Evolutionary conservation across 1,140 invertebrate species (phyloP).

Genomic region (Leguminivora glycinivorella): DNA sequence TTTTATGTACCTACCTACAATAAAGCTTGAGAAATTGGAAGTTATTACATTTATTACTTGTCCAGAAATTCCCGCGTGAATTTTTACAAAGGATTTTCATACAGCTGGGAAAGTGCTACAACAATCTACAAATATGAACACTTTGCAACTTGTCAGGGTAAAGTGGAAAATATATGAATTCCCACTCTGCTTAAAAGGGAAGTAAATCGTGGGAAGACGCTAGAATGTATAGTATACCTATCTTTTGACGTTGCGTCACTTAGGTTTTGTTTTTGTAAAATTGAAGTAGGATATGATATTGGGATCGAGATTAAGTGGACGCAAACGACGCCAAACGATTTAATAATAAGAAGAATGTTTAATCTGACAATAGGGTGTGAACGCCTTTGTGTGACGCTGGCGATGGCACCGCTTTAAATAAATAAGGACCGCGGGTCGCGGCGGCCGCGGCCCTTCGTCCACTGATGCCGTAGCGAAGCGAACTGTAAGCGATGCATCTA

Average conservation of each 20-base stretch:
- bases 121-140: no score
- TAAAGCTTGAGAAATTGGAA: background rate
- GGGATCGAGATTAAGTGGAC: background rate
- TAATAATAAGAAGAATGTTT: slow-evolving; percentile 10
- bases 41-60: background rate
- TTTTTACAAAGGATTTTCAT: background rate
- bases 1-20: no score
- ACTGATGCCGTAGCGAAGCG: background rate
- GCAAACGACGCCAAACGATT: background rate
- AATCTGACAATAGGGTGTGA: slow-evolving; percentile 9
- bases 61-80: background rate
- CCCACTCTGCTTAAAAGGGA: background rate
- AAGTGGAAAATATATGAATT: background rate
- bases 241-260: no score
- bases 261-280: no score
- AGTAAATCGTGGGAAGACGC: no score
- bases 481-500: background rate
- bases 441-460: background rate
- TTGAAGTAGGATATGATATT: background rate
- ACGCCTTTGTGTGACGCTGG: background rate
- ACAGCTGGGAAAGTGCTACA: no score
- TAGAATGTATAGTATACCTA: no score
- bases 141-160: no score
- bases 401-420: slow-evolving; percentile 3
- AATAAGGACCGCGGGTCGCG: slow-evolving; percentile 10